Percentiles rank a stretch among this genome's conserved stretches.
phyloP scores from a whole-genome alignment of 2,113 vertebrate genomes.

The Podilymbus podiceps region DNA sequence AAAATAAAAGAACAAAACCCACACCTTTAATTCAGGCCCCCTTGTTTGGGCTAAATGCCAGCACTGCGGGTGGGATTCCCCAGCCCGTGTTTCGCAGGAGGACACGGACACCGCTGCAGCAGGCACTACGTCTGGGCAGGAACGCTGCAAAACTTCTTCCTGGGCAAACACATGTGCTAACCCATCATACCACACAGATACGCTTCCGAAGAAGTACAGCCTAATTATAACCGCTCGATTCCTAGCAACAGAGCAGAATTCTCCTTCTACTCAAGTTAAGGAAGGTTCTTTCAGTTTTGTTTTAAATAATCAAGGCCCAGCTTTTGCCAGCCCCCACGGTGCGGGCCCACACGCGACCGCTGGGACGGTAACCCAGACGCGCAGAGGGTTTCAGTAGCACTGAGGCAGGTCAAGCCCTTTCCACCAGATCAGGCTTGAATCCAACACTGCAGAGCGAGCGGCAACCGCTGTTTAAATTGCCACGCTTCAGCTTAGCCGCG shows the following conservation, averaged over 20 bases:
- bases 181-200: neutral
- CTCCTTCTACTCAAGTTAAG: neutral
- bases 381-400: neutral
- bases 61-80: neutral
- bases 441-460: neutral
- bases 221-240: slow-evolving; percentile 31
- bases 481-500: neutral
- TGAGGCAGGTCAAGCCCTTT: neutral
- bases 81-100: neutral
- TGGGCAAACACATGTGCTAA: neutral
- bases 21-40: neutral
- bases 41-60: neutral
- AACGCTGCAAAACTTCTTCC: neutral
- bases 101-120: rapidly evolving
- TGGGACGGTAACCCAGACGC: neutral
- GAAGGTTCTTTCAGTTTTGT: neutral
- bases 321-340: neutral
- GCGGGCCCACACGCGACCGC: neutral
- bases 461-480: neutral
- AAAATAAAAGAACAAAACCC: neutral
- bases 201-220: neutral
- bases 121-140: neutral
- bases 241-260: slow-evolving; percentile 38
- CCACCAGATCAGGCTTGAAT: neutral
- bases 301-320: neutral